Evolutionary conservation across 92 coral and sea anemone genomes (phyloP), one percentile per base, ranked within the genome.

Genomic region (Palythoa heliodiscus): DNA sequence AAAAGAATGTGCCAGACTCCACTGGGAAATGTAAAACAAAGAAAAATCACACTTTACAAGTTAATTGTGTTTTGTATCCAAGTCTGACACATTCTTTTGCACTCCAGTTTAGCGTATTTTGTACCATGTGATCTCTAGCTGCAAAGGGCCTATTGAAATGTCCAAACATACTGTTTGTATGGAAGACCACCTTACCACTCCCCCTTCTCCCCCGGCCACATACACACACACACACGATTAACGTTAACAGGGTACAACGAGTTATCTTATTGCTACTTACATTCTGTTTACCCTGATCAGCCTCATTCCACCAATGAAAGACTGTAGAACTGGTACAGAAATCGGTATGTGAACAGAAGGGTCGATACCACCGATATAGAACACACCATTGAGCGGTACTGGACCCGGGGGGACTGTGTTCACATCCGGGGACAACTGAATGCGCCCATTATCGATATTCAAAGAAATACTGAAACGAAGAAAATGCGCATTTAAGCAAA

Each of bases 231-330:
- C 35, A 1, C 66, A 58, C 66, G 5, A 14, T 58, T 14, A 7
- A 58, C 7, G 25, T 4, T 2, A 4, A 11, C 2, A 63, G 25
- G 22, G 17, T n/a, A 4, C 23, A 23, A 11, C 17, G 72, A 7
- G n/a, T 3, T 7, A 40, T 16, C 58, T 71, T 83, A 76, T 43
- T 55, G 23, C 58, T 40, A 89, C 92, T 63, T 92, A 94, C 92
- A 81, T 82, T 37, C 78, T 80, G 58, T 94, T 93, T 35, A 96
- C 87, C 19, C 57, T 73, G 24, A 96, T 76, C 74, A 84, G 71
- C 35, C 80, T 73, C 75, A 96, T 87, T 63, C 89, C 99, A 76
- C 99, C 99, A 35, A 76, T 88, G 40, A 96, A 96, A 2, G 98
- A 71, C 16, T 66, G 76, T 2, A 91, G 47, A n/a, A 94, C 92